phyloP scores from a whole-genome alignment of 1,140 invertebrate species.

The Leptinotarsa defecta region DNA sequence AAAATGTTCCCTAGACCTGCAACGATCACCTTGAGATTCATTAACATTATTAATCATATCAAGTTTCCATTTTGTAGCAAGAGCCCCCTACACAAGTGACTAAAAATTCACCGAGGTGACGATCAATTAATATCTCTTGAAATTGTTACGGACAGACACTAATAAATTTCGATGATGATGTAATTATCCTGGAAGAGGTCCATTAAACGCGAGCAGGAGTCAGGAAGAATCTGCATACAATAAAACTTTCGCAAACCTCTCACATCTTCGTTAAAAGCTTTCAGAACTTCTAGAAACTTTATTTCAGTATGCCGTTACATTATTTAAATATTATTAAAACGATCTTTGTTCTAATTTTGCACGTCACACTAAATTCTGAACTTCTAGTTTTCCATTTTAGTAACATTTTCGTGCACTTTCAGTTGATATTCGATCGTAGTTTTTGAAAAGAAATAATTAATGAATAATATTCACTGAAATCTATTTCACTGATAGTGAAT shows the following conservation, averaged over 20 bases:
- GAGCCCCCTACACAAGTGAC: too few relatives aligned
- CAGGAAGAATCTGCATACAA: slow-evolving; percentile 29
- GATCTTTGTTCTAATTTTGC: slow-evolving; percentile 24
- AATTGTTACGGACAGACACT: slow-evolving; percentile 18
- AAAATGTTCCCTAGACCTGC: too few relatives aligned
- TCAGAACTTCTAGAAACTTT: slow-evolving; percentile 30
- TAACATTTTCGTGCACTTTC: too few relatives aligned
- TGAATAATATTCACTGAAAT: too few relatives aligned
- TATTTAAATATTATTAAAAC: slow-evolving; percentile 22
- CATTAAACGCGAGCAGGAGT: slow-evolving; percentile 24
- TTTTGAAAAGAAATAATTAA: too few relatives aligned
- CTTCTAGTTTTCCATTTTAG: neutral
- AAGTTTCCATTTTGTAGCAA: too few relatives aligned
- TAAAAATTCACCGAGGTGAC: neutral
- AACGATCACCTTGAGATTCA: too few relatives aligned
- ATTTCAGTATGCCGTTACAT: neutral
- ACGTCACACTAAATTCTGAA: slow-evolving; percentile 3
- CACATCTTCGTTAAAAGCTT: slow-evolving; percentile 24
- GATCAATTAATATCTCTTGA: slow-evolving; percentile 21
- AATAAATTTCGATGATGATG: slow-evolving; percentile 24
- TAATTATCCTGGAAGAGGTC: slow-evolving; percentile 30
- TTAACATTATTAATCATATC: too few relatives aligned
- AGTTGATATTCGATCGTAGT: too few relatives aligned
- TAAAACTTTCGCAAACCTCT: slow-evolving; percentile 27
- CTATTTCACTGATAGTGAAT: too few relatives aligned